Evolutionary conservation across 1,140 invertebrate genomes (phyloP).

Genomic region (Episyrphus balteatus): DNA sequence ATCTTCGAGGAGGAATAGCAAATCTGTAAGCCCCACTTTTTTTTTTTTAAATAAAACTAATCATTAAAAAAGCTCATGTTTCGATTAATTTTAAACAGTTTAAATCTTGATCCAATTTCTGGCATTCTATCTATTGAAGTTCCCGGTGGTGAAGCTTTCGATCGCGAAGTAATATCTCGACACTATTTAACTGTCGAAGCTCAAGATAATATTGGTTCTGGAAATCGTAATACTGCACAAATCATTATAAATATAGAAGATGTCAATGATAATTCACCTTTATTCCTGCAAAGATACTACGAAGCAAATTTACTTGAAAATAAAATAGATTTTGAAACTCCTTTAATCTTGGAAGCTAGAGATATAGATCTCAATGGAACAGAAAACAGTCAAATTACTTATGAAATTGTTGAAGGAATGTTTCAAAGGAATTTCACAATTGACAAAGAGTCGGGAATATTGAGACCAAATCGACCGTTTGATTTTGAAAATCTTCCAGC

Average conservation of each 20-base stretch:
- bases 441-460: conserved; percentile 57
- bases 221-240: conserved; percentile 79
- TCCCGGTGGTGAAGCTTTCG: conserved; percentile 61
- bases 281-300: conserved; percentile 71
- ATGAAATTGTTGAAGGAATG: conserved; percentile 66
- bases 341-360: conserved; percentile 65
- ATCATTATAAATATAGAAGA: conserved; percentile 77
- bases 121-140: conserved; percentile 74
- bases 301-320: conserved; percentile 77
- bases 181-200: conserved; percentile 90
- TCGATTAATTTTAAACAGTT: conserved; percentile 40
- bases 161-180: conserved; percentile 72
- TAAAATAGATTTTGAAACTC: conserved; percentile 61
- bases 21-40: conserved; percentile 57
- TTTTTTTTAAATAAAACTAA: not conserved
- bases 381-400: conserved; percentile 72
- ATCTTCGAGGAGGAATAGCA: conserved; percentile 60
- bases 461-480: conserved; percentile 53
- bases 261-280: conserved; percentile 77
- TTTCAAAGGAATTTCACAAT: conserved; percentile 70
- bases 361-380: conserved; percentile 82
- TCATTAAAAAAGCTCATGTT: not conserved
- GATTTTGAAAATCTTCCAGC: conserved; percentile 62
- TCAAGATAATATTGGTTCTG: conserved; percentile 72
- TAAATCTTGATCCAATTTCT: conserved; percentile 66